A percentile compares a stretch with the other conserved stretches of the same genome.
Conservation (phyloP, 2,888 invertebrate genomes). For the Pyrrhia umbra region DNA sequence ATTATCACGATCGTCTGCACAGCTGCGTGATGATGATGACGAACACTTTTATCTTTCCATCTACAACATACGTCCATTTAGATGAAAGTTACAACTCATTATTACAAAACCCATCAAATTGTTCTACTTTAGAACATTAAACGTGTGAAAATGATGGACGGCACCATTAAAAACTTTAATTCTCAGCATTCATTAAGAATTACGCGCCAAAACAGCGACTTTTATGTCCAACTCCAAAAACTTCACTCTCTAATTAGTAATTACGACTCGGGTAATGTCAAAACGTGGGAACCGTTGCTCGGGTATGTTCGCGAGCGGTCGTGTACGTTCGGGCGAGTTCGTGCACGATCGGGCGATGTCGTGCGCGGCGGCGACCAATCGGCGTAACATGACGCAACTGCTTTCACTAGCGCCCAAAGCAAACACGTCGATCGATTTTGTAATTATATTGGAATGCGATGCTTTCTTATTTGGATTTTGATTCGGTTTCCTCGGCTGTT, state of each 20-base stretch:
- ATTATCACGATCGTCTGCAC: conserved; percentile 41
- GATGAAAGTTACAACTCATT: conserved; percentile 48
- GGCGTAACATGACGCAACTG: conserved; percentile 78
- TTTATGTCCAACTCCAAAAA: conserved; percentile 53
- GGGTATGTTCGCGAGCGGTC: conserved; percentile 45
- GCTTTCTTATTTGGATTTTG: conserved; percentile 85
- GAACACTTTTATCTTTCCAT: conserved; percentile 23
- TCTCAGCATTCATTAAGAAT: conserved; percentile 50
- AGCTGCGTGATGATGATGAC: conserved; percentile 17
- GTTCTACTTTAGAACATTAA: conserved; percentile 36
- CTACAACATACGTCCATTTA: conserved; percentile 18
- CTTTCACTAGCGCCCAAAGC: conserved; percentile 82
- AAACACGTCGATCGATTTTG: conserved; percentile 78
- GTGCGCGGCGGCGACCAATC: conserved; percentile 61
- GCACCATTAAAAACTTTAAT: conserved; percentile 26
- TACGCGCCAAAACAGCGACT: conserved; percentile 39
- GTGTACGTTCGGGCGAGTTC: conserved; percentile 44
- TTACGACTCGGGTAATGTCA: conserved; percentile 43
- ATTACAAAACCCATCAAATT: conserved; percentile 39
- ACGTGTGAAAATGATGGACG: conserved; percentile 42
- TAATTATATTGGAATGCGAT: conserved; percentile 85
- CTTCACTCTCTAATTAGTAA: conserved; percentile 58
- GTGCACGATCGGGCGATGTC: conserved; percentile 58
- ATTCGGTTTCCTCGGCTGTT: conserved; percentile 78
- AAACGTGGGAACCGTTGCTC: conserved; percentile 61